These are phyloP conservation scores for Phymorhynchus buccinoides DNA, from an alignment of 1,140 invertebrate species.

Conservation along the genomic window DNA sequence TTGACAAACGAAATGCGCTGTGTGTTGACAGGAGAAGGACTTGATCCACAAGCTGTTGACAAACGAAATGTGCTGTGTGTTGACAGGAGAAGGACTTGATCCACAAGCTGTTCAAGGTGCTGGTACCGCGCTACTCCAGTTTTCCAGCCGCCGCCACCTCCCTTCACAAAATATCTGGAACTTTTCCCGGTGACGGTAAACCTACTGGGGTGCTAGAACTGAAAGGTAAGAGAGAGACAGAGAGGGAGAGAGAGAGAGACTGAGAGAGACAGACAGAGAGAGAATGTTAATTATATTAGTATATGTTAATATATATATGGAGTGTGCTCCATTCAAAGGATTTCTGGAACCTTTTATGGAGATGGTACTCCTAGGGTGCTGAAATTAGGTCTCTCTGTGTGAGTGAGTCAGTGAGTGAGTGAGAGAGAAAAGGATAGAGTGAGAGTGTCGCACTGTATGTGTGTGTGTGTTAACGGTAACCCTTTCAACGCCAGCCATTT, in stretches of 20 bases:
- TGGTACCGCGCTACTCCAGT: conserved; percentile 85
- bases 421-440: too few species aligned
- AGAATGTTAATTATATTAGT: neutral
- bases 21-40: too few species aligned
- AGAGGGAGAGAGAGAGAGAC: neutral
- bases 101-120: conserved; percentile 94
- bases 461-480: too few species aligned
- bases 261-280: neutral
- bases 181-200: conserved; percentile 75
- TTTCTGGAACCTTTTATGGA: neutral
- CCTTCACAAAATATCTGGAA: conserved; percentile 80
- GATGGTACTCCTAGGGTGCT: neutral
- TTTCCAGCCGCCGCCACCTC: conserved; percentile 82
- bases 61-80: too few species aligned
- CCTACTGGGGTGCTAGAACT: conserved; percentile 83
- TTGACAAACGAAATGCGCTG: too few species aligned
- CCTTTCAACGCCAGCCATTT: too few species aligned
- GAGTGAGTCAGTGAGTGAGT: too few species aligned
- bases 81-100: conserved; percentile 87
- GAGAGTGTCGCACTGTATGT: too few species aligned
- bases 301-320: neutral
- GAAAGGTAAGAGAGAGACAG: conserved; percentile 79
- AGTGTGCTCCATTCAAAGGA: neutral
- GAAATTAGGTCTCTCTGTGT: too few species aligned
- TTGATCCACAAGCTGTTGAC: too few species aligned